A percentile compares a stretch with the other conserved stretches of the same genome.
Conservation (phyloP, 2,797 vertebrate species). For the Arrhamphus sclerolepis region DNA sequence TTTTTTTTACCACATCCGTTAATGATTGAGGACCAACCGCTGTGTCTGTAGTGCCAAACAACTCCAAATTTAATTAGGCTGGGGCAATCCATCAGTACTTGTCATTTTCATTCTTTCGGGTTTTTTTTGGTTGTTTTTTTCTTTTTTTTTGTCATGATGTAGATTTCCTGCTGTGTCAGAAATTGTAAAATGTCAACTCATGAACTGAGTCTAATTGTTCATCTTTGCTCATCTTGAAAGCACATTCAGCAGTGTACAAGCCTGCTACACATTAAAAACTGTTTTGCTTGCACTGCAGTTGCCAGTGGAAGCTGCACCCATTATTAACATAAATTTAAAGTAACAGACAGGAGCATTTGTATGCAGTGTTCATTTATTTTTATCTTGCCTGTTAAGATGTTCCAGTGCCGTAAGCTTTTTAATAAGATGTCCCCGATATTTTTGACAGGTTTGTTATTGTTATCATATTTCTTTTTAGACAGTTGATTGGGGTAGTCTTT, state of each 20-base stretch:
- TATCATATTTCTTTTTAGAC: slow-evolving; percentile 1
- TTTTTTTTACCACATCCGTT: slow-evolving; percentile 7
- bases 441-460: neutral
- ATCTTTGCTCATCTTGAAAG: slow-evolving; percentile 1
- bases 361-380: too few relatives aligned
- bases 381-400: too few relatives aligned
- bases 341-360: too few relatives aligned
- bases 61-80: slow-evolving; percentile 26
- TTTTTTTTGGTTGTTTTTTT: too few relatives aligned
- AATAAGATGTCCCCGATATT: neutral
- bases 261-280: neutral
- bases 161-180: slow-evolving; percentile 31
- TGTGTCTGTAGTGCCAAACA: slow-evolving; percentile 6
- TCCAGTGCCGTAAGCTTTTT: slow-evolving; percentile 1
- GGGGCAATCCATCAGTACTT: neutral
- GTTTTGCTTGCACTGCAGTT: too few relatives aligned
- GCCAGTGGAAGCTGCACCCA: too few relatives aligned
- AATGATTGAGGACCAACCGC: slow-evolving; percentile 11
- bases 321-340: too few relatives aligned
- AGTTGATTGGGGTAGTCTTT: neutral
- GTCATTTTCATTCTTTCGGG: slow-evolving; percentile 8
- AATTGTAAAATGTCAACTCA: slow-evolving; percentile 35
- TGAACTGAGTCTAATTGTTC: slow-evolving; percentile 23
- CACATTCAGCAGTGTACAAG: slow-evolving; percentile 10
- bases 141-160: slow-evolving; percentile 7